Conservation (phyloP, 2,888 invertebrate genomes). For the Portevinia maculata region DNA sequence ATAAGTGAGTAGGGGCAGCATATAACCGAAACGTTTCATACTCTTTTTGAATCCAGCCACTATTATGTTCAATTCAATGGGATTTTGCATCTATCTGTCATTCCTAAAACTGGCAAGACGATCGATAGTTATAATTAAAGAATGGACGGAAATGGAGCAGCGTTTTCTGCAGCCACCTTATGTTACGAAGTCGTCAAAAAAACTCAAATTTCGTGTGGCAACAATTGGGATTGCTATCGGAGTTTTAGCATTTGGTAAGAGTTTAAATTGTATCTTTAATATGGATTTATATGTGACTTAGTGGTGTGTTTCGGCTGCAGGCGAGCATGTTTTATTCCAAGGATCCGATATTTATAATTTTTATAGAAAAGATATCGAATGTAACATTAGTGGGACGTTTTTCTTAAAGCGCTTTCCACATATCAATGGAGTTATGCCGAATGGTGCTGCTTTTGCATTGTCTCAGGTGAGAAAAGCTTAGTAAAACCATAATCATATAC, state of each 20-base stretch:
- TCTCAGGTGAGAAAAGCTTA: conserved; percentile 31
- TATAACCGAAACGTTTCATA: too few relatives aligned
- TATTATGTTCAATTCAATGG: conserved; percentile 49
- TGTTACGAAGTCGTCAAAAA: conserved; percentile 4
- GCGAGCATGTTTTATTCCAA: conserved; percentile 53
- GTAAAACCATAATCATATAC: too few relatives aligned
- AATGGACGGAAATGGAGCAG: conserved; percentile 59
- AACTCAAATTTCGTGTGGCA: conserved; percentile 17
- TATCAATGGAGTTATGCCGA: conserved; percentile 38
- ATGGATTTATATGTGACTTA: neutral
- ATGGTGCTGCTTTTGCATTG: conserved; percentile 15
- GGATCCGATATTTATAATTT: conserved; percentile 8
- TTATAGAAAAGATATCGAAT: conserved; percentile 6
- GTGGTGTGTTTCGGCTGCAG: conserved; percentile 11
- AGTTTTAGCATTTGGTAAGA: conserved; percentile 36
- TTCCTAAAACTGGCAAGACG: conserved; percentile 45
- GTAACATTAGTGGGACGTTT: conserved; percentile 27
- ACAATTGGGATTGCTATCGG: conserved; percentile 28
- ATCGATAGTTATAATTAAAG: conserved; percentile 42
- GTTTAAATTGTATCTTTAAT: neutral
- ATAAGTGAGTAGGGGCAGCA: conserved; percentile 26
- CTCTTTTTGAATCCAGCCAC: conserved; percentile 22
- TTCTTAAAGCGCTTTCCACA: conserved; percentile 15
- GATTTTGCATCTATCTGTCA: conserved; percentile 47
- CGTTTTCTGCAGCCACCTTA: conserved; percentile 44